These are phyloP conservation scores for Ammospiza maritima DNA, from an alignment of 2,797 vertebrate species.

Conservation along the genomic window DNA sequence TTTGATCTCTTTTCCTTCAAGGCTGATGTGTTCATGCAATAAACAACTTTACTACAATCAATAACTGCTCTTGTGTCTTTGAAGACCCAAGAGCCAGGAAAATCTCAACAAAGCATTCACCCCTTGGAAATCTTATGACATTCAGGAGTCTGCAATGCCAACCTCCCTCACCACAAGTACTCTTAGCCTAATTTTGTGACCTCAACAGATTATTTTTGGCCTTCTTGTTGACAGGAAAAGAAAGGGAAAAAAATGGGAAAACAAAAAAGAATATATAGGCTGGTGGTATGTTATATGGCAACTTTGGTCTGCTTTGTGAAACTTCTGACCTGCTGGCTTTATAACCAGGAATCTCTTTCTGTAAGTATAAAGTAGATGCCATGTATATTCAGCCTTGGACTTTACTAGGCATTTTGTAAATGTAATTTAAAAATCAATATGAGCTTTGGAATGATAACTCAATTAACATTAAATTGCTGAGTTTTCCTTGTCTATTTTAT, in stretches of 20 bases:
- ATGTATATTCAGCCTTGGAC: background rate
- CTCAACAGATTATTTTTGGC: background rate
- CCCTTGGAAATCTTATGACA: background rate
- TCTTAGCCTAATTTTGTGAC: background rate
- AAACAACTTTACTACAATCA: background rate
- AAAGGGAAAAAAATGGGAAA: accelerated
- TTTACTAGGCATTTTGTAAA: background rate
- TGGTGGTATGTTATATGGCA: background rate
- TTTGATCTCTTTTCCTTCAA: background rate
- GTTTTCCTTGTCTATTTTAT: slow-evolving; percentile 48
- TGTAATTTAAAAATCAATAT: slow-evolving; percentile 58
- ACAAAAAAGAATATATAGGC: accelerated
- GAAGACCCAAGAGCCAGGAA: background rate
- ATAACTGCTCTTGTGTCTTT: background rate
- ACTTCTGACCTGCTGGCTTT: background rate
- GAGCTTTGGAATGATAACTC: slow-evolving; percentile 32
- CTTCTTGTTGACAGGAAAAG: background rate
- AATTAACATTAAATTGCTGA: slow-evolving; percentile 41
- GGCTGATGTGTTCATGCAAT: background rate
- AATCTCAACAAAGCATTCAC: background rate
- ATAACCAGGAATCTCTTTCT: background rate
- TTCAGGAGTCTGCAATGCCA: background rate
- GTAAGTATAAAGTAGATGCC: background rate
- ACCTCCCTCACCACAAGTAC: background rate
- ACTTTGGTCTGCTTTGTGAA: background rate